Conservation (phyloP, 2,888 invertebrate species). For the Ectobius pallidus region DNA sequence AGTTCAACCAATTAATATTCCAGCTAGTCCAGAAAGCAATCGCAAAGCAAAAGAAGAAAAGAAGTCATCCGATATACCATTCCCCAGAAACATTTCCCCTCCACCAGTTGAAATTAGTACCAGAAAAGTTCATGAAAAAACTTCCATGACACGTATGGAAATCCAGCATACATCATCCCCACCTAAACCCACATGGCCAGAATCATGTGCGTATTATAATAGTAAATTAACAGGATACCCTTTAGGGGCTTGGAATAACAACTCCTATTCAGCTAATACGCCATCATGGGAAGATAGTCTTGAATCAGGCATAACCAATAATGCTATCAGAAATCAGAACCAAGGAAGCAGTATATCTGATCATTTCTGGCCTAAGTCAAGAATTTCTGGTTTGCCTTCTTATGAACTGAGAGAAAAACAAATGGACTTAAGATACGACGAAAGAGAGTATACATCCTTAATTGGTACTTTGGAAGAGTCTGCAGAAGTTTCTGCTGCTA, state of each 20-base stretch:
- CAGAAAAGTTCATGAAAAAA: background rate
- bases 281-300: background rate
- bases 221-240: background rate
- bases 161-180: conserved; percentile 56
- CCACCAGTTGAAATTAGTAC: background rate
- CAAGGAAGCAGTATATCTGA: background rate
- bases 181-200: conserved; percentile 55
- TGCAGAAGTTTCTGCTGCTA: background rate
- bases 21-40: conserved; percentile 52
- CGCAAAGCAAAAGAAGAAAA: conserved; percentile 5
- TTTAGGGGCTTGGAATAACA: background rate
- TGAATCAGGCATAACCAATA: background rate
- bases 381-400: conserved; percentile 60
- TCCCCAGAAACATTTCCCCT: background rate
- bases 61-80: background rate
- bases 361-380: conserved; percentile 49
- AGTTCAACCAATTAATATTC: conserved; percentile 62
- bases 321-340: background rate
- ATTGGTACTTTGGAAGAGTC: conserved; percentile 48
- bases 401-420: conserved; percentile 60
- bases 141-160: conserved; percentile 51
- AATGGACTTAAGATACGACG: conserved; percentile 51
- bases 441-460: conserved; percentile 52
- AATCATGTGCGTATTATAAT: background rate
- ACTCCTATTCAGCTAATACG: too few relatives aligned